Evolutionary conservation across 2,113 vertebrate species (phyloP).

Genomic region (Recurvirostra avosetta): DNA sequence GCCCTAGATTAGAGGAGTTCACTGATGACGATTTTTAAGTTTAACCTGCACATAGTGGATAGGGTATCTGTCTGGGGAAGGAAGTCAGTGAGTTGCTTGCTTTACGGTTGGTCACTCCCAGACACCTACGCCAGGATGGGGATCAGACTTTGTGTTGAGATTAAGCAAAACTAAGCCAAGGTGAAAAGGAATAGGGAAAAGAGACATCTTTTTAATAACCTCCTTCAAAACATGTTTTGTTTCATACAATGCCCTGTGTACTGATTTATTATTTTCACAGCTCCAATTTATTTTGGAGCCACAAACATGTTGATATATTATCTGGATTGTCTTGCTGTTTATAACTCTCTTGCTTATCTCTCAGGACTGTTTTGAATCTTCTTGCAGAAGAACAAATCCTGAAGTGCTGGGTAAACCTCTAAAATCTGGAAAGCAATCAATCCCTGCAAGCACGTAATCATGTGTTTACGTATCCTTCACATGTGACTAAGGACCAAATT

Average conservation of each 20-base stretch:
- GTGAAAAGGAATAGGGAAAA: neutral
- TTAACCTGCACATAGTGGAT: neutral
- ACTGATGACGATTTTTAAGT: neutral
- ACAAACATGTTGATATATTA: neutral
- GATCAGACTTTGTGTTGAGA: neutral
- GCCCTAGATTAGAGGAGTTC: neutral
- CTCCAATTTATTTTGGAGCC: neutral
- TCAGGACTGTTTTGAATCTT: neutral
- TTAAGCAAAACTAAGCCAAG: neutral
- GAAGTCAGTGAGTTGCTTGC: accelerated
- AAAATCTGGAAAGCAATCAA: neutral
- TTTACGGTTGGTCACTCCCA: neutral
- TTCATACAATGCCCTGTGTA: neutral
- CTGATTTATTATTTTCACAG: neutral
- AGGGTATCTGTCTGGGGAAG: neutral
- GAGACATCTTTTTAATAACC: neutral
- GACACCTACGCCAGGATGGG: accelerated
- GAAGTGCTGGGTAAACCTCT: neutral
- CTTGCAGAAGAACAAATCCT: neutral
- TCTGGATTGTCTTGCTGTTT: neutral
- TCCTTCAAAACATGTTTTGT: neutral
- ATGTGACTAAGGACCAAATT: neutral
- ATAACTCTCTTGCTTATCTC: neutral
- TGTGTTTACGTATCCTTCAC: neutral
- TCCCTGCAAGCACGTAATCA: neutral